phyloP scores from a whole-genome alignment of 2,113 vertebrate species.

The Thunnus thynnus region DNA sequence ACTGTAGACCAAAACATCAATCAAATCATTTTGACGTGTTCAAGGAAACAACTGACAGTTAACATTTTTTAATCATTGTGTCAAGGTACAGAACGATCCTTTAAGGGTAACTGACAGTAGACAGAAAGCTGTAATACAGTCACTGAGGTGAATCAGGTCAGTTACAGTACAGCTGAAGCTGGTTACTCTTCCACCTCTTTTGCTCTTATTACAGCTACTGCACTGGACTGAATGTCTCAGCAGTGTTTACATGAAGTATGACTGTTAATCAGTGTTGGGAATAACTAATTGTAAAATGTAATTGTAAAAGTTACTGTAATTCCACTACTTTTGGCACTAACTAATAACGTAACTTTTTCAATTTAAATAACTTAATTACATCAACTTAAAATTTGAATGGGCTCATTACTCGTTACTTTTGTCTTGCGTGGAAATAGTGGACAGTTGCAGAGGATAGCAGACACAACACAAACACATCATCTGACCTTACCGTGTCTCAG shows the following conservation, averaged over 20 bases:
- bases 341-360: no score
- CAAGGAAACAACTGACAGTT: not conserved
- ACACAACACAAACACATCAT: no score
- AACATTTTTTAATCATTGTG: not conserved
- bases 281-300: no score
- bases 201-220: constrained; percentile 19
- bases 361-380: no score
- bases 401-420: no score
- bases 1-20: not conserved
- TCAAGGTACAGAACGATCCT: not conserved
- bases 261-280: not conserved
- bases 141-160: constrained; percentile 19
- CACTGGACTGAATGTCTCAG: constrained; percentile 21
- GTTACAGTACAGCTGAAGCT: constrained; percentile 34
- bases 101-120: not conserved
- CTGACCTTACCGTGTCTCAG: no score
- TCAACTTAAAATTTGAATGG: no score
- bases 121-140: not conserved
- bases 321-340: no score
- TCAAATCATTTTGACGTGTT: not conserved
- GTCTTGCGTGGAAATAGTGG: no score
- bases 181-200: constrained; percentile 54
- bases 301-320: no score
- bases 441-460: no score
- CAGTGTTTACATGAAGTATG: constrained; percentile 32